A percentile compares a stretch with the other conserved stretches of the same genome.
phyloP scores from a whole-genome alignment of 2,888 invertebrate species.

The Podabrus alpinus region DNA sequence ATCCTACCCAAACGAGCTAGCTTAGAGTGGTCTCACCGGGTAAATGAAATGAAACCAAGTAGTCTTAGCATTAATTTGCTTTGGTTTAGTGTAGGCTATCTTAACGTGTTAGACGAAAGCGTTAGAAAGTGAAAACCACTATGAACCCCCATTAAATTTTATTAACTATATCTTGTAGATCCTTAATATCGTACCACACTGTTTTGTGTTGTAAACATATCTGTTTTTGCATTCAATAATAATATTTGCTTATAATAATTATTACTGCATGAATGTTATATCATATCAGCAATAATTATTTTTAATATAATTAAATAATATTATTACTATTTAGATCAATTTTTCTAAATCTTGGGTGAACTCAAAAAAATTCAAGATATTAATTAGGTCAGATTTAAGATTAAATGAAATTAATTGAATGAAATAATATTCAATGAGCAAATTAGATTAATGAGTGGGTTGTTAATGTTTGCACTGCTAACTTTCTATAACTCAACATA shows the following conservation, averaged over 20 bases:
- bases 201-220: not conserved
- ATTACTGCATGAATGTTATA: not conserved
- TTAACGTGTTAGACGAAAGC: not conserved
- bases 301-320: not conserved
- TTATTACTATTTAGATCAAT: not conserved
- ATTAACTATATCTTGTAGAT: not conserved
- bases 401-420: not conserved
- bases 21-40: not conserved
- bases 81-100: not conserved
- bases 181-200: not conserved
- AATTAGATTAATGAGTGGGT: not conserved
- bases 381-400: not conserved
- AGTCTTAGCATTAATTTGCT: not conserved
- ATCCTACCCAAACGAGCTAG: not conserved
- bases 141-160: not conserved
- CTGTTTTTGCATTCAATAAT: not conserved
- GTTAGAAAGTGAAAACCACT: not conserved
- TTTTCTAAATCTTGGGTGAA: not conserved
- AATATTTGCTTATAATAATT: not conserved
- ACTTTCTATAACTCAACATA: not conserved
- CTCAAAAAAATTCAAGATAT: not conserved
- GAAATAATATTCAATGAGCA: not conserved
- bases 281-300: not conserved
- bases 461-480: not conserved
- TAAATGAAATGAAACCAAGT: not conserved